These are phyloP conservation scores for Agonum fuliginosum DNA, from an alignment of 2,888 invertebrate species.

Conservation along the genomic window DNA sequence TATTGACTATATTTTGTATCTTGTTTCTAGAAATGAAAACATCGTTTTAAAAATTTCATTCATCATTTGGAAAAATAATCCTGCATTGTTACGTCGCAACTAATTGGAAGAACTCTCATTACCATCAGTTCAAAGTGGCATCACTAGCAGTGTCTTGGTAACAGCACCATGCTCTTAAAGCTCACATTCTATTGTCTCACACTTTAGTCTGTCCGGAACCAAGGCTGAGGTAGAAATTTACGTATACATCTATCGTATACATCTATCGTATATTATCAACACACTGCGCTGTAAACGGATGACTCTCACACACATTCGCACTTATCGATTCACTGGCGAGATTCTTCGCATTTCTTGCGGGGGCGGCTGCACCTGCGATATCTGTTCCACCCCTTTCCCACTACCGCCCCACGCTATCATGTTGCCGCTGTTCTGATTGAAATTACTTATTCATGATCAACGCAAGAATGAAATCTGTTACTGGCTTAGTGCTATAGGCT, in stretches of 20 bases:
- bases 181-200: too few species aligned
- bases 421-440: conserved; percentile 51
- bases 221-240: background rate
- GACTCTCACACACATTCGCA: background rate
- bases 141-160: too few species aligned
- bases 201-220: too few species aligned
- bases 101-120: too few species aligned
- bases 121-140: too few species aligned
- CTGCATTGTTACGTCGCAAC: too few species aligned
- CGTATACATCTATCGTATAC: background rate
- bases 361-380: conserved; percentile 10
- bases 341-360: conserved; percentile 43
- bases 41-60: too few species aligned
- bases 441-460: conserved; percentile 53
- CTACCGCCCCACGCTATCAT: conserved; percentile 13
- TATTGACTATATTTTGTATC: too few species aligned
- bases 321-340: conserved; percentile 32
- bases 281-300: background rate
- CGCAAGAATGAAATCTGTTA: conserved; percentile 54
- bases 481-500: background rate
- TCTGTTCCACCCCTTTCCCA: conserved; percentile 1
- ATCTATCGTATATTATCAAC: background rate
- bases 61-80: too few species aligned
- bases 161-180: too few species aligned
- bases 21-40: too few species aligned